Base-by-base conservation (phyloP, 2,888 invertebrate genomes). In the Rhopalosiphum nymphaeae region DNA sequence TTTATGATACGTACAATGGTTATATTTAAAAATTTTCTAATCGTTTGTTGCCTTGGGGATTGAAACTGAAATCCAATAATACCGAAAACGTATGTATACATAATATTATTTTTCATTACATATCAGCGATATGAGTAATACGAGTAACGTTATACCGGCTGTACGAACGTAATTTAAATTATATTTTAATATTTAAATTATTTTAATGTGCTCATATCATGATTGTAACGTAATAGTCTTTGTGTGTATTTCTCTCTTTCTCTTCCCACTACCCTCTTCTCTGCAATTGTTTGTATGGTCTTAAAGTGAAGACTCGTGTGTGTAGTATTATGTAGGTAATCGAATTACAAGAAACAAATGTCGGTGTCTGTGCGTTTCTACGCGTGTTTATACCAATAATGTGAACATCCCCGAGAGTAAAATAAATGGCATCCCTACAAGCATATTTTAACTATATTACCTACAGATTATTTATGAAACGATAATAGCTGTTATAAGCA, bases 271-370 rank as follows among this genome's bases (percentile, higher is more conserved):
- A 13, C 67, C 4, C 36, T 36, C n/a, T n/a, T 36, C 67, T 7
- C 21, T 7, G 36, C 16, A 87, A n/a, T n/a, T 87, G 49, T 53
- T 87, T 49, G 21, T 21, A 36, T 1, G 49, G 36, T 49, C n/a
- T 49, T 87, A 21, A 87, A 53, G 49, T 16, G 36, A 78, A n/a
- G 21, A 53, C 49, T 49, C 49, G 3, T 9, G 49, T n/a, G 49
- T 21, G 16, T 21, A 9, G 78, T 36, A 36, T 21, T 78, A 78
- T 36, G 7, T 25, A 78, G 36, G 78, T 78, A 87, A 87, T 87
- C 87, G 49, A 49, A 87, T 49, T 49, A 49, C 87, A n/a, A 87
- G 87, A 87, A 87, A 87, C 87, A 87, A 87, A 87, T n/a, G 49
- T 87, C 87, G 11, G 87, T n/a, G 49, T 21, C 87, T 21, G 78